These are phyloP conservation scores for Bathynomus jamesi DNA, from an alignment of 1,140 invertebrate species.

Conservation along the genomic window DNA sequence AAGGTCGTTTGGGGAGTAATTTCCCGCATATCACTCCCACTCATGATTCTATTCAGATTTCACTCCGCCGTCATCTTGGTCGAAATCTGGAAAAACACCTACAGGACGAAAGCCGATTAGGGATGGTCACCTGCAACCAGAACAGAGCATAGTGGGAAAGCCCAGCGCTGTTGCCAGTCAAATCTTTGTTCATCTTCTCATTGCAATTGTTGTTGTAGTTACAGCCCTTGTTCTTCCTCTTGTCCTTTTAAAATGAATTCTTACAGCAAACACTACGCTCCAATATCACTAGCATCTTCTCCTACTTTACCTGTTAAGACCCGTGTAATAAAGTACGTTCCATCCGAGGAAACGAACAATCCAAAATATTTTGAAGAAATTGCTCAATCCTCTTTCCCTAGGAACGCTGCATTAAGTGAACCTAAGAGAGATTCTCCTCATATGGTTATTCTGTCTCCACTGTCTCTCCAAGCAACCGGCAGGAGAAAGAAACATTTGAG, in stretches of 20 bases:
- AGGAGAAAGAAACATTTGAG: neutral
- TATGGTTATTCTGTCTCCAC: neutral
- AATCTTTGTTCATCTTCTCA: neutral
- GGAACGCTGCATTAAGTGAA: neutral
- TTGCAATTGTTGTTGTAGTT: neutral
- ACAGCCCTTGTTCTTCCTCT: neutral
- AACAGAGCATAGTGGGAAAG: neutral
- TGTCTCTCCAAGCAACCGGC: neutral
- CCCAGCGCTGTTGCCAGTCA: neutral
- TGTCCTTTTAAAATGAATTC: neutral
- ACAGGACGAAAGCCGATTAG: constrained; percentile 43
- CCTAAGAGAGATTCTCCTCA: neutral
- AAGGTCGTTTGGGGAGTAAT: constrained; percentile 59
- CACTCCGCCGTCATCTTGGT: constrained; percentile 60
- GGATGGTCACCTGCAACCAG: constrained; percentile 30
- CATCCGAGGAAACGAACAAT: neutral
- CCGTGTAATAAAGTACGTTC: neutral
- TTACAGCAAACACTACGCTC: neutral
- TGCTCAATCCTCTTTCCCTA: neutral
- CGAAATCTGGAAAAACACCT: constrained; percentile 60
- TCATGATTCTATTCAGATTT: constrained; percentile 61
- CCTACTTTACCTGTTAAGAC: neutral
- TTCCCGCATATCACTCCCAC: constrained; percentile 54
- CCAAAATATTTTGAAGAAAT: neutral
- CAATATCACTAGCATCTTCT: neutral